phyloP scores from a whole-genome alignment of 30 jellyfish, hydroid and myxozoan genomes.

The Hydractinia symbiolongicarpus region DNA sequence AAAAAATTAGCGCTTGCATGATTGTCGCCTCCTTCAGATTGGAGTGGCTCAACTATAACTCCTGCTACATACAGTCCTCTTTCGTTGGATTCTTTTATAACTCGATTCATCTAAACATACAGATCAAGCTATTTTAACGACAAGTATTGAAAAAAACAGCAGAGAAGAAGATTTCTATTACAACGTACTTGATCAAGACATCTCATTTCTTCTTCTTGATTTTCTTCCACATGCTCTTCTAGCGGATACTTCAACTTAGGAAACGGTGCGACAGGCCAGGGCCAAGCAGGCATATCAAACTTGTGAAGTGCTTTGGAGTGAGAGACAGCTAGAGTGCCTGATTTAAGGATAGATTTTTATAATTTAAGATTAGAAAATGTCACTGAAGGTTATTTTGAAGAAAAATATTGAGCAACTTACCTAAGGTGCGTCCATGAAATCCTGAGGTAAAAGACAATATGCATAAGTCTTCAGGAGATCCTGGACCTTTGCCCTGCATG shows the following conservation, averaged over 20 bases:
- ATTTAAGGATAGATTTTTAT: not conserved
- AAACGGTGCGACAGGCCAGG: constrained; percentile 78
- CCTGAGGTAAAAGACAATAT: constrained; percentile 56
- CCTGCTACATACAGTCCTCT: constrained; percentile 76
- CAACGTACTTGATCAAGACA: constrained; percentile 69
- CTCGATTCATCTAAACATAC: constrained; percentile 38
- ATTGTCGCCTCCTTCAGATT: constrained; percentile 71
- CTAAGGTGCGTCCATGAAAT: constrained; percentile 82
- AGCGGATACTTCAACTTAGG: constrained; percentile 77
- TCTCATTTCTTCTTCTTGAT: constrained; percentile 62
- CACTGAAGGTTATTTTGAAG: not conserved
- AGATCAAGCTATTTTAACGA: not conserved
- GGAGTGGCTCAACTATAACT: constrained; percentile 75
- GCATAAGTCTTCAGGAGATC: constrained; percentile 59
- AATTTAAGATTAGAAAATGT: not conserved
- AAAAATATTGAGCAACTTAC: constrained; percentile 12
- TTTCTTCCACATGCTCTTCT: constrained; percentile 68
- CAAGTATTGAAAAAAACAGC: not conserved
- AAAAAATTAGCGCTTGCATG: constrained; percentile 26
- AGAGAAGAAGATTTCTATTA: not conserved
- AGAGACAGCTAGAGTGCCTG: constrained; percentile 71
- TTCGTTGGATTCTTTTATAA: constrained; percentile 46
- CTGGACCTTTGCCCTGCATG: constrained; percentile 45
- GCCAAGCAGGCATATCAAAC: constrained; percentile 81
- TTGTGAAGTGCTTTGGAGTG: constrained; percentile 83